These are phyloP conservation scores for Clitarchus hookeri DNA, from an alignment of 2,888 invertebrate species.

Conservation along the genomic window DNA sequence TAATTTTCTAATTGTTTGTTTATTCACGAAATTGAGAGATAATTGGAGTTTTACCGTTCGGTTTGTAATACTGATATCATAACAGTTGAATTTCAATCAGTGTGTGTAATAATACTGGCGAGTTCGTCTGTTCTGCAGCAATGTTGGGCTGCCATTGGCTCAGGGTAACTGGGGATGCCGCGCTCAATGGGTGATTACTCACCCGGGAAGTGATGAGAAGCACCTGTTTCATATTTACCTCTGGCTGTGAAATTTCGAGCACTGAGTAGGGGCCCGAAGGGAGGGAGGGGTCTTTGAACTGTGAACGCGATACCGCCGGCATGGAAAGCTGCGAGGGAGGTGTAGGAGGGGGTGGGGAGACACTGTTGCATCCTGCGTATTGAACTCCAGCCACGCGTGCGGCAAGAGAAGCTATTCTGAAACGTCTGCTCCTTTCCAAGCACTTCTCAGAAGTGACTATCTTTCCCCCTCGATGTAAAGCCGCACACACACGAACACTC, in stretches of 20 bases:
- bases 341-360: background rate
- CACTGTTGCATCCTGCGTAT: background rate
- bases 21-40: too few relatives aligned
- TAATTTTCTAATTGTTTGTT: too few relatives aligned
- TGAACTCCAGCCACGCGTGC: constrained; percentile 1
- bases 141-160: too few relatives aligned
- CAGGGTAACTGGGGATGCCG: too few relatives aligned
- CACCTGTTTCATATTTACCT: constrained; percentile 14
- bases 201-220: background rate
- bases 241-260: background rate
- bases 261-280: background rate
- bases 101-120: too few relatives aligned
- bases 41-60: too few relatives aligned
- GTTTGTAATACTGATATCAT: too few relatives aligned
- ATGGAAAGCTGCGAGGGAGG: background rate
- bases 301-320: background rate
- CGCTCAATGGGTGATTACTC: background rate
- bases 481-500: background rate
- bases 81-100: too few relatives aligned
- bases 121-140: too few relatives aligned
- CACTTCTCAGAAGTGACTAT: background rate
- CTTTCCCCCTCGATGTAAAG: background rate
- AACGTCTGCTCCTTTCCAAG: background rate
- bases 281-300: background rate
- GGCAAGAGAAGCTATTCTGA: background rate